These are phyloP conservation scores for Andrena minutula DNA, from an alignment of 2,888 invertebrate genomes.

Conservation along the genomic window DNA sequence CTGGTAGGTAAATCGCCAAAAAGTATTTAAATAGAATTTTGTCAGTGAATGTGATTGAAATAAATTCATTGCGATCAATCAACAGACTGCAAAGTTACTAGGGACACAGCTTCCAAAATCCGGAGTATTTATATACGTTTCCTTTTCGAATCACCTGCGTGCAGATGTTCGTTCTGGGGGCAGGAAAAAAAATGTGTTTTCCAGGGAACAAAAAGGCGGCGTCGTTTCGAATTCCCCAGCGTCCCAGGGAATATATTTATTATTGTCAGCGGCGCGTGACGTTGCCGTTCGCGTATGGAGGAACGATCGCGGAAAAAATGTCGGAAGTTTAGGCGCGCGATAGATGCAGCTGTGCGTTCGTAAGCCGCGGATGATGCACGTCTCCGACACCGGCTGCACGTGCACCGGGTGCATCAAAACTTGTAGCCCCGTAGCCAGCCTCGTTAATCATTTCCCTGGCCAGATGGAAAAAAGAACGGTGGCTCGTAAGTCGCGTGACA, in stretches of 20 bases:
- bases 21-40: no score
- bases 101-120: no score
- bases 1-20: no score
- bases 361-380: constrained; percentile 55
- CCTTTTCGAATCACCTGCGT: no score
- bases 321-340: constrained; percentile 53
- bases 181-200: constrained; percentile 5
- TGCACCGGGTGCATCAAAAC: constrained; percentile 74
- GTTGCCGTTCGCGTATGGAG: constrained; percentile 32
- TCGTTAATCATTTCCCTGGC: constrained; percentile 76
- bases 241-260: constrained; percentile 41
- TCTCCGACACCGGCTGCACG: constrained; percentile 65
- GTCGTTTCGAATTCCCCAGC: constrained; percentile 15
- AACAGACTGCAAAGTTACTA: no score
- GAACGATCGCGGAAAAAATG: constrained; percentile 57
- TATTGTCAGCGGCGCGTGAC: constrained; percentile 61
- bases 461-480: constrained; percentile 25
- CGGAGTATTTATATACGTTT: no score
- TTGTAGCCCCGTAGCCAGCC: constrained; percentile 60
- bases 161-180: constrained; percentile 1
- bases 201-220: background rate
- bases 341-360: constrained; percentile 47
- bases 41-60: no score
- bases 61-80: no score
- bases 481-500: background rate